These are phyloP conservation scores for Saccopteryx leptura DNA, from an alignment of 2,113 vertebrate species.

Conservation along the genomic window DNA sequence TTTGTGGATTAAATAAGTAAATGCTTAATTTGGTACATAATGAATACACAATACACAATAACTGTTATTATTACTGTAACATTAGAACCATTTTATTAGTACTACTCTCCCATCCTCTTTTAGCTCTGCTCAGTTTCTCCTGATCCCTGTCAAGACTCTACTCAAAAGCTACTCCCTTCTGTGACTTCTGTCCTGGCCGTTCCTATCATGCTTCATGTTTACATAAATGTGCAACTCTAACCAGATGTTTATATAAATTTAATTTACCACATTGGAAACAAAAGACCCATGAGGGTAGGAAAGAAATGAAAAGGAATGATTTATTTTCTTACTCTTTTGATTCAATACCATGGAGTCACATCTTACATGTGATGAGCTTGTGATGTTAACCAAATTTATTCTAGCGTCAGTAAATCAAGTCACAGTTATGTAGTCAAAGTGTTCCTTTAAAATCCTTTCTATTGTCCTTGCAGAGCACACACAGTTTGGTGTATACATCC, in stretches of 20 bases:
- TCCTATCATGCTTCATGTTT: neutral
- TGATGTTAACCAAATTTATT: too few relatives aligned
- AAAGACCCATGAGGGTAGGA: neutral
- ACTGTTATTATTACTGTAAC: neutral
- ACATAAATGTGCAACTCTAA: too few relatives aligned
- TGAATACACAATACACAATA: accelerated
- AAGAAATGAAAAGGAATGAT: neutral
- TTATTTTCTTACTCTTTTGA: neutral
- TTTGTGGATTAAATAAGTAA: neutral
- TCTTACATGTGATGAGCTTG: too few relatives aligned
- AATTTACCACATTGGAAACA: neutral
- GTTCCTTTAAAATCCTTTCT: neutral
- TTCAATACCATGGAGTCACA: neutral
- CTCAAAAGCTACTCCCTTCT: neutral
- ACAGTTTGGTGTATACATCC: neutral
- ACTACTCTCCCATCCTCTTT: neutral
- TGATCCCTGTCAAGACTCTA: neutral
- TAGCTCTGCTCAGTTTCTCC: neutral
- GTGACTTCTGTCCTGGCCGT: accelerated
- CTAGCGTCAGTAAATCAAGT: neutral
- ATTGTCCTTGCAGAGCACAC: neutral
- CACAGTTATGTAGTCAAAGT: neutral
- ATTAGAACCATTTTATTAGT: accelerated
- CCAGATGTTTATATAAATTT: too few relatives aligned
- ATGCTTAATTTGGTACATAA: accelerated